Evolutionary conservation across 2,888 invertebrate genomes (phyloP).

Genomic region (Diplolepis rosae): DNA sequence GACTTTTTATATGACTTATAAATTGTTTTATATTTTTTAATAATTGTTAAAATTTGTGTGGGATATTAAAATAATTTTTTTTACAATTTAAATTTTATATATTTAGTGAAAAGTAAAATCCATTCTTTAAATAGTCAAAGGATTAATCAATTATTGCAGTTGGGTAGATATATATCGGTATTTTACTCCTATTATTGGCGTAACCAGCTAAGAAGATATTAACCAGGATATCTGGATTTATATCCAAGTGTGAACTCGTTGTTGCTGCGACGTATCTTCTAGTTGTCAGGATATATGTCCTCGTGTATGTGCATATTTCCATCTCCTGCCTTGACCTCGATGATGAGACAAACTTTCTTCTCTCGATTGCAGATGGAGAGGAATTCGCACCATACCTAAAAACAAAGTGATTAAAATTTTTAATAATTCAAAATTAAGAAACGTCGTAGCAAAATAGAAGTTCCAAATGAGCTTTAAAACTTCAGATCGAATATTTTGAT

Average conservation of each 20-base stretch:
- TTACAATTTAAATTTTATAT: too few relatives aligned
- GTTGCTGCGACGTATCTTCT: constrained; percentile 59
- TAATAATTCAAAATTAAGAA: background rate
- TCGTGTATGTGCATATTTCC: constrained; percentile 32
- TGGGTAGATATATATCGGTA: background rate
- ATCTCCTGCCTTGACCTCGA: constrained; percentile 1
- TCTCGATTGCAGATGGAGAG: constrained; percentile 67
- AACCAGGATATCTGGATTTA: constrained; percentile 41
- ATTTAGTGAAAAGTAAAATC: too few relatives aligned
- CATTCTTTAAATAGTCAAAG: background rate
- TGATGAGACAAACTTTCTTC: constrained; percentile 47
- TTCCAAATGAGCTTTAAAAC: background rate
- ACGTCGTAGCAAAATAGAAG: background rate
- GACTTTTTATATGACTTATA: too few relatives aligned
- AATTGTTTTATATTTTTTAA: too few relatives aligned
- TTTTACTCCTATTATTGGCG: background rate
- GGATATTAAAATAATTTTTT: too few relatives aligned
- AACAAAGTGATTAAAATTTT: background rate
- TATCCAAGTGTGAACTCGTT: constrained; percentile 67
- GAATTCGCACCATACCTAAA: constrained; percentile 71
- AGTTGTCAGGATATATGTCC: constrained; percentile 66
- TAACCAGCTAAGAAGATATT: background rate
- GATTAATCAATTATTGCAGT: constrained; percentile 1
- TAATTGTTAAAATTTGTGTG: too few relatives aligned
- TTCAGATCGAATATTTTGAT: too few relatives aligned